Conservation (phyloP, 2,113 vertebrate genomes). For the Puntigrus tetrazona region DNA sequence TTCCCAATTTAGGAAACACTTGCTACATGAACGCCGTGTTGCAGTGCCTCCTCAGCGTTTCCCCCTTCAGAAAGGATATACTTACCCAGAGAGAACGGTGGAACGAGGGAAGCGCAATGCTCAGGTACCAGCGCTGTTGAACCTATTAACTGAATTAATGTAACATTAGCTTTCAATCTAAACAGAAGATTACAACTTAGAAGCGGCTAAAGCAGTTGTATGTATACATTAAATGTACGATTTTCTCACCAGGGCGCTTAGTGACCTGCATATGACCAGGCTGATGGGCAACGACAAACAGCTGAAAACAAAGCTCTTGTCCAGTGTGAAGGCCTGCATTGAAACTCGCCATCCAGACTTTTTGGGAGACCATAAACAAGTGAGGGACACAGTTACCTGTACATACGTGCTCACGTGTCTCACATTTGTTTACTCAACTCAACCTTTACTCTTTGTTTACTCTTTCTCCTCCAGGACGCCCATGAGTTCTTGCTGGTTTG, state of each 20-base stretch:
- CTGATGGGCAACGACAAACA: too few species aligned
- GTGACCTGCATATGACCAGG: too few species aligned
- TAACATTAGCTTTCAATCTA: too few species aligned
- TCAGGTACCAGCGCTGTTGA: background rate
- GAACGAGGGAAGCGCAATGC: background rate
- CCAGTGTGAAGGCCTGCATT: background rate
- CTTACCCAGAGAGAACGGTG: background rate
- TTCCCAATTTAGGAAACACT: too few species aligned
- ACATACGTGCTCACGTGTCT: background rate
- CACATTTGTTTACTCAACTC: too few species aligned
- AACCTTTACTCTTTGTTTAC: background rate
- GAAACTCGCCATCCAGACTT: background rate
- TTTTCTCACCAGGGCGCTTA: too few species aligned
- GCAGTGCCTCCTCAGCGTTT: background rate
- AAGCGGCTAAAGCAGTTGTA: too few species aligned
- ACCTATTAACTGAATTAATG: too few species aligned
- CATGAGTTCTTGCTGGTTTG: background rate
- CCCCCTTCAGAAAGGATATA: background rate
- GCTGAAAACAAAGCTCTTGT: background rate
- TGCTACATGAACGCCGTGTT: too few species aligned
- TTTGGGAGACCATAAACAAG: background rate
- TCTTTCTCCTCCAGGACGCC: background rate
- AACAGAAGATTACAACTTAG: too few species aligned
- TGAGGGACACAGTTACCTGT: background rate
- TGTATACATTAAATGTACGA: too few species aligned